These are phyloP conservation scores for Ciconia maguari DNA, from an alignment of 2,113 vertebrate genomes.

Conservation along the genomic window DNA sequence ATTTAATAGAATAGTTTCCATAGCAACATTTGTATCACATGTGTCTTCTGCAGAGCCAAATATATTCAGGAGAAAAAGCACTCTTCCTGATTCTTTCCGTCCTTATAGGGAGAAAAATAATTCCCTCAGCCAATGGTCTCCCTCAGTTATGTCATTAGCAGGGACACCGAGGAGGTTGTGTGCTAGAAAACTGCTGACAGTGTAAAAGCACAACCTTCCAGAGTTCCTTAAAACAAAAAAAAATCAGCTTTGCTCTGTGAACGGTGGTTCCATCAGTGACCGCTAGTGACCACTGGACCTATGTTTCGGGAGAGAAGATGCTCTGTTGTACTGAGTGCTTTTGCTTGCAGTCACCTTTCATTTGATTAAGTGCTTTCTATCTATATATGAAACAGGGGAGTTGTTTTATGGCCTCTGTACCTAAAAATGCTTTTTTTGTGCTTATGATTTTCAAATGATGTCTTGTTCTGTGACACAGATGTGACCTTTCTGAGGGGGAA, in stretches of 20 bases:
- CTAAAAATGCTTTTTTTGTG: neutral
- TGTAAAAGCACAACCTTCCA: neutral
- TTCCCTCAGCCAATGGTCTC: neutral
- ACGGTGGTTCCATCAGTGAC: neutral
- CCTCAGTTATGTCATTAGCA: neutral
- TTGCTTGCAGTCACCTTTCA: neutral
- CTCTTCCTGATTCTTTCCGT: neutral
- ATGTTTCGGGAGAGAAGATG: neutral
- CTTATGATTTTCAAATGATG: neutral
- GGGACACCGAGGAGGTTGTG: neutral
- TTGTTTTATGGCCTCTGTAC: neutral
- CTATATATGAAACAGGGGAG: no score
- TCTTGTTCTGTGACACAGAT: neutral
- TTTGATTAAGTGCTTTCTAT: neutral
- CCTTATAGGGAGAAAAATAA: neutral
- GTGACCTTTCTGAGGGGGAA: neutral
- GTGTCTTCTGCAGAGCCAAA: slow-evolving; percentile 17
- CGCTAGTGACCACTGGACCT: neutral
- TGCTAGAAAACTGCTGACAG: neutral
- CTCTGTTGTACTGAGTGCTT: fast-evolving
- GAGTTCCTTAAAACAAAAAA: neutral
- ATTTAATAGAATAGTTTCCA: slow-evolving; percentile 64
- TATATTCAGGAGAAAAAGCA: slow-evolving; percentile 18
- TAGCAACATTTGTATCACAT: slow-evolving; percentile 49
- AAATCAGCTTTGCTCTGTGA: neutral